Conservation (phyloP, 1,140 invertebrate species). For the Drosophila yakuba region DNA sequence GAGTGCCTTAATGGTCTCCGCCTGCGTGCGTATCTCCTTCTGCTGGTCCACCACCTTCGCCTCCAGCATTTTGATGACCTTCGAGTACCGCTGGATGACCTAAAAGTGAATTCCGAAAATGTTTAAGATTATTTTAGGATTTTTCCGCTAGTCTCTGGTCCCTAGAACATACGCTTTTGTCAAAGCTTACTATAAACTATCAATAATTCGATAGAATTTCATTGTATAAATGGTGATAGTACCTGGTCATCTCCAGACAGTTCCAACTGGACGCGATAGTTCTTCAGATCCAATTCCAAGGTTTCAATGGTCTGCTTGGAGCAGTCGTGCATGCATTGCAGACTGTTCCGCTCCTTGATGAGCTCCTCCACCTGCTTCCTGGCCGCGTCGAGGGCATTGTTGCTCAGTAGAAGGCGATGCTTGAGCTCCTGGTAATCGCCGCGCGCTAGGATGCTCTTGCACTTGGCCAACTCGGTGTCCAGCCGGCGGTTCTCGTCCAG, state of each 20-base stretch:
- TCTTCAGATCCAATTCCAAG: conserved; percentile 66
- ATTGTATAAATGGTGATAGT: background rate
- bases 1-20: conserved; percentile 56
- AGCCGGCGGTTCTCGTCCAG: conserved; percentile 58
- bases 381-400: conserved; percentile 54
- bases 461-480: conserved; percentile 30
- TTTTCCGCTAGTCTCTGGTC: background rate
- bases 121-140: conserved; percentile 7
- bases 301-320: conserved; percentile 62
- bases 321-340: conserved; percentile 44
- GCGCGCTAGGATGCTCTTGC: conserved; percentile 3
- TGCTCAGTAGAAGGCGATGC: conserved; percentile 40
- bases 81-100: conserved; percentile 46
- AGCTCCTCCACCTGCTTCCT: conserved; percentile 58
- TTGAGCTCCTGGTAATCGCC: conserved; percentile 25
- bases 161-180: background rate
- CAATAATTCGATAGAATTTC: too few relatives aligned
- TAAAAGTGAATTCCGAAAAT: conserved; percentile 14
- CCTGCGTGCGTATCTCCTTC: conserved; percentile 59
- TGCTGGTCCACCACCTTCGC: conserved; percentile 34
- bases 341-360: conserved; percentile 48
- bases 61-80: conserved; percentile 50
- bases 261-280: conserved; percentile 58
- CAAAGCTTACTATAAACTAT: conserved; percentile 24
- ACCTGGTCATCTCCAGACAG: conserved; percentile 39